phyloP scores from a whole-genome alignment of 2,888 invertebrate species.

The Drepanosiphum platanoidis region DNA sequence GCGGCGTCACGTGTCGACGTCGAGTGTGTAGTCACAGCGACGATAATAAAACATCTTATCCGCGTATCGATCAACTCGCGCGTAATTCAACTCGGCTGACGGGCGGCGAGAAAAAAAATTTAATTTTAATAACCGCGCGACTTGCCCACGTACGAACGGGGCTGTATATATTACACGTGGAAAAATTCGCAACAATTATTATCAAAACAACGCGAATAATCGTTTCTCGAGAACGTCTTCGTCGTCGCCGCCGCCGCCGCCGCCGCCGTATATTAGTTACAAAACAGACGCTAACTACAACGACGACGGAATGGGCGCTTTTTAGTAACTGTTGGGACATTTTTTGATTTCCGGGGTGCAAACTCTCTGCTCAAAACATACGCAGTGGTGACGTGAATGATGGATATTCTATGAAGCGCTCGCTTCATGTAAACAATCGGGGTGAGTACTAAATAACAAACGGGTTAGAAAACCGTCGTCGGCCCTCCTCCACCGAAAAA shows the following conservation, averaged over 20 bases:
- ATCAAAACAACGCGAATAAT: background rate
- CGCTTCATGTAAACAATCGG: too few relatives aligned
- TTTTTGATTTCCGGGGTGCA: background rate
- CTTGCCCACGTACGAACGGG: background rate
- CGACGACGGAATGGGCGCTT: too few relatives aligned
- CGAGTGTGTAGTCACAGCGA: background rate
- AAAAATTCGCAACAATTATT: background rate
- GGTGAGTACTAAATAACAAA: too few relatives aligned
- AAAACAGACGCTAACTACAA: too few relatives aligned
- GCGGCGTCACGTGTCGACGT: background rate
- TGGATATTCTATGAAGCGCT: too few relatives aligned
- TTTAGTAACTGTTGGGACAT: too few relatives aligned
- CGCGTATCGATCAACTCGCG: background rate
- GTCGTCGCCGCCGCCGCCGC: too few relatives aligned
- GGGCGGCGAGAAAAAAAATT: too few relatives aligned
- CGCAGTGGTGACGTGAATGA: too few relatives aligned
- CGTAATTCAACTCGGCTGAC: background rate
- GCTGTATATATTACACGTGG: background rate
- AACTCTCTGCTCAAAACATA: background rate
- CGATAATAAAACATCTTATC: constrained; percentile 12
- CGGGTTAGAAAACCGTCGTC: too few relatives aligned
- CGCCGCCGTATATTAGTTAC: too few relatives aligned
- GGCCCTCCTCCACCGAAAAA: too few relatives aligned
- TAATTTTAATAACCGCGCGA: background rate
- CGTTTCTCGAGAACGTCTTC: background rate